Percentiles rank a stretch among this genome's conserved stretches.
These are phyloP conservation scores for Drosophila paranaensis DNA, from an alignment of 2,888 invertebrate genomes.

Conservation along the genomic window DNA sequence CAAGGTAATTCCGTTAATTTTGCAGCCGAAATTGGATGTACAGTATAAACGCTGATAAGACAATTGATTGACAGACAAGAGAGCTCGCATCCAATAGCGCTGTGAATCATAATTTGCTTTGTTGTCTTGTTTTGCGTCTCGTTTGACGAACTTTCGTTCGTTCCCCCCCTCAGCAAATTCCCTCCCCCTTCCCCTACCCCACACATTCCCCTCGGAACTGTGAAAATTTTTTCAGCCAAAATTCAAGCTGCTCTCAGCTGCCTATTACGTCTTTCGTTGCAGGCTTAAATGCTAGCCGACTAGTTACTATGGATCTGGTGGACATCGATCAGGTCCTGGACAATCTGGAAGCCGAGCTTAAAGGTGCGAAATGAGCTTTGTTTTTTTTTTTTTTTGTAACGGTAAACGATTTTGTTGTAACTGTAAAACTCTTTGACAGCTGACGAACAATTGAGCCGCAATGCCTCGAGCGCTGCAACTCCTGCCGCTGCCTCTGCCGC, in stretches of 20 bases:
- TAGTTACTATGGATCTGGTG: slow-evolving; percentile 85
- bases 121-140: slow-evolving; percentile 59
- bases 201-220: slow-evolving; percentile 4
- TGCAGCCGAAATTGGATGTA: slow-evolving; percentile 13
- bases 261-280: slow-evolving; percentile 50
- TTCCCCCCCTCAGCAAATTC: slow-evolving; percentile 4
- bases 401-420: neutral
- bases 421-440: slow-evolving; percentile 84
- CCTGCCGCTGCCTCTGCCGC: neutral
- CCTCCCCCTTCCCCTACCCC: neutral
- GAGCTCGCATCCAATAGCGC: neutral
- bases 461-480: slow-evolving; percentile 38
- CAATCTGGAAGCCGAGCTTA: slow-evolving; percentile 88
- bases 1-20: slow-evolving; percentile 52
- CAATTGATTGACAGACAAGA: slow-evolving; percentile 26
- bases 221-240: slow-evolving; percentile 45
- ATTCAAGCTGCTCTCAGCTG: slow-evolving; percentile 31
- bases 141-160: slow-evolving; percentile 25
- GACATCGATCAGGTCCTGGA: slow-evolving; percentile 94
- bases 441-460: slow-evolving; percentile 68
- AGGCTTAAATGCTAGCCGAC: slow-evolving; percentile 55
- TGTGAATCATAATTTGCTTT: slow-evolving; percentile 48
- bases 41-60: slow-evolving; percentile 35
- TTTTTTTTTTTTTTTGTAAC: neutral
- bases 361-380: slow-evolving; percentile 25